Evolutionary conservation across 1,140 invertebrate species (phyloP), one percentile per base, ranked within the genome.

Genomic region (Caenorhabditis tropicalis): DNA sequence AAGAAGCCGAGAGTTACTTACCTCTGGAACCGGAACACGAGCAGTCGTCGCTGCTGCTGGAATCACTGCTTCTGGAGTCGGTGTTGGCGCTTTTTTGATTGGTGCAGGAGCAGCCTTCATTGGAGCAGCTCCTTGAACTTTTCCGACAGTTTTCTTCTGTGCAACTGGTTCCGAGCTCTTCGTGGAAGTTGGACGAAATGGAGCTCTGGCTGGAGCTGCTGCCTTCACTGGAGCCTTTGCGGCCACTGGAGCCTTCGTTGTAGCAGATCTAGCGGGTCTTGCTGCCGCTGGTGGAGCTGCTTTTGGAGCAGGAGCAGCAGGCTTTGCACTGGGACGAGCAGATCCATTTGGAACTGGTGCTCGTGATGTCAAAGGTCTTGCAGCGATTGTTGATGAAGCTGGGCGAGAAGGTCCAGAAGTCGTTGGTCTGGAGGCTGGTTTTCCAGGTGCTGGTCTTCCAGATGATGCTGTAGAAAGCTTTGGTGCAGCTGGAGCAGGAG

Each of bases 61-160:
- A 27, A 12, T 12, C 53, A 10, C 19, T 0, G 24, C 27, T 24
- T 33, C 21, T 43, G 65, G 33, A 74, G 65, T 10, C 5, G 36
- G n/a, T 46, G 36, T 9, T n/a, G n/a, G n/a, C 9, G 21, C 1
- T 1, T 6, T 27, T 9, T 56, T 56, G 5, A 6, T 43, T n/a
- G 53, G 6, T 5, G 53, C 24, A 4, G 48, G 16, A 51, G 48
- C 48, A 51, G 48, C n/a, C 7, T n/a, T n/a, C n/a, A n/a, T 9
- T 43, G 65, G 65, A 46, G 65, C 65, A 9, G 65, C 36, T 74
- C 36, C 65, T 24, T 74, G 65, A 21, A 74, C 65, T 24, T 74
- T 74, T n/a, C 65, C 33, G 12, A 74, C 33, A 4, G 65, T 74
- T n/a, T 74, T 74, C 21, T 74, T 74, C 36, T 21, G 65, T 12